These are phyloP conservation scores for Cydia fagiglandana DNA, from an alignment of 1,140 invertebrate species.

Conservation along the genomic window DNA sequence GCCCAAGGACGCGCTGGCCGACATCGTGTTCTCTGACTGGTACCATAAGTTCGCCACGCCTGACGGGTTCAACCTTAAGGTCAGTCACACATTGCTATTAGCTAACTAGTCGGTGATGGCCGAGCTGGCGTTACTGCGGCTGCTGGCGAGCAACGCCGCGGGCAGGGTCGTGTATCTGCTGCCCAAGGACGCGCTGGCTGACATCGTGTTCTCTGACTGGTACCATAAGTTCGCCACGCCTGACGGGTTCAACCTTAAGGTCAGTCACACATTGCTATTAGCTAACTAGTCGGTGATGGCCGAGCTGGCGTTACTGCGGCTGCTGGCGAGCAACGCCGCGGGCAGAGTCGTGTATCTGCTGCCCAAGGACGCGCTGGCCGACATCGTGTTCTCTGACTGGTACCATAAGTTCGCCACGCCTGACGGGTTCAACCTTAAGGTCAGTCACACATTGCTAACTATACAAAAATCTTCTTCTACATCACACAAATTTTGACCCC, in stretches of 20 bases:
- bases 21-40: slow-evolving; percentile 96
- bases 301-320: slow-evolving; percentile 96
- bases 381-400: slow-evolving; percentile 96
- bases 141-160: slow-evolving; percentile 87
- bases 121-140: slow-evolving; percentile 96
- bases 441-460: slow-evolving; percentile 35
- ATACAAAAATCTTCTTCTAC: too few relatives aligned
- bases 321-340: slow-evolving; percentile 87
- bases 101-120: slow-evolving; percentile 91
- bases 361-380: slow-evolving; percentile 94
- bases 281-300: slow-evolving; percentile 91
- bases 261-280: slow-evolving; percentile 34
- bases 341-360: slow-evolving; percentile 96
- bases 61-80: slow-evolving; percentile 87
- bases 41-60: slow-evolving; percentile 87
- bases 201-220: slow-evolving; percentile 96
- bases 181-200: slow-evolving; percentile 94
- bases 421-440: slow-evolving; percentile 87
- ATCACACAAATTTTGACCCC: too few relatives aligned
- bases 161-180: slow-evolving; percentile 96
- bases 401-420: slow-evolving; percentile 87
- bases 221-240: slow-evolving; percentile 87
- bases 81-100: slow-evolving; percentile 34
- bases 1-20: slow-evolving; percentile 94
- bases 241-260: slow-evolving; percentile 87